These are phyloP conservation scores for Fulica atra DNA, from an alignment of 2,113 vertebrate genomes.

Conservation along the genomic window DNA sequence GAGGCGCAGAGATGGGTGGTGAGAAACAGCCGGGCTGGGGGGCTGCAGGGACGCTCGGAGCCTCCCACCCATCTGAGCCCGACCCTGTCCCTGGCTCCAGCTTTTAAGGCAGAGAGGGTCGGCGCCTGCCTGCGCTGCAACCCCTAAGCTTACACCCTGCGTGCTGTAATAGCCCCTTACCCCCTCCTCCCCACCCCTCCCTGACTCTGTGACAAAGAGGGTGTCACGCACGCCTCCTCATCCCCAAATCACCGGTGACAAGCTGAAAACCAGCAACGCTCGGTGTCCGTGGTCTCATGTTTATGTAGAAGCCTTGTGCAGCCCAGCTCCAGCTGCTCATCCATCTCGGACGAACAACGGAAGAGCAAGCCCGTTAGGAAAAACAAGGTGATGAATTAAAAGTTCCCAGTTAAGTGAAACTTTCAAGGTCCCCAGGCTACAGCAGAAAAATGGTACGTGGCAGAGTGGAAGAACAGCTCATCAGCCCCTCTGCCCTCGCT, in stretches of 20 bases:
- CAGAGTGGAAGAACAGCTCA: not conserved
- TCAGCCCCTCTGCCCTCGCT: not conserved
- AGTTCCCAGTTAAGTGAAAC: conserved; percentile 42
- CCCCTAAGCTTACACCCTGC: not conserved
- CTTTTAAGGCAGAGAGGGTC: not conserved
- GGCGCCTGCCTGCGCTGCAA: not conserved
- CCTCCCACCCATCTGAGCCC: not conserved
- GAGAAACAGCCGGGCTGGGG: not conserved
- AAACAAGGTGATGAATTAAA: conserved; percentile 46
- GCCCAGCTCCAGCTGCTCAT: not conserved
- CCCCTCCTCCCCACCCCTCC: not conserved
- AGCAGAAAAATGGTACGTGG: not conserved
- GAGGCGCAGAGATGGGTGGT: not conserved
- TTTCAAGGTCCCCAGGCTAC: not conserved
- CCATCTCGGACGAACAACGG: not conserved
- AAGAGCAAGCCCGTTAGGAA: conserved; percentile 19
- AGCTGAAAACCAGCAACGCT: not conserved
- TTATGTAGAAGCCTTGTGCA: not conserved
- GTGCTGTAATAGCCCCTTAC: not conserved
- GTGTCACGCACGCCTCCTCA: not conserved
- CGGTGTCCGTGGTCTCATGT: not conserved
- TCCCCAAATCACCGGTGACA: not conserved
- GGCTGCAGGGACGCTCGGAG: not conserved
- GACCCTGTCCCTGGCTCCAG: not conserved
- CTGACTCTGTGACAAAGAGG: not conserved